These are phyloP conservation scores for Thera obeliscata DNA, from an alignment of 2,888 invertebrate species.

Conservation along the genomic window DNA sequence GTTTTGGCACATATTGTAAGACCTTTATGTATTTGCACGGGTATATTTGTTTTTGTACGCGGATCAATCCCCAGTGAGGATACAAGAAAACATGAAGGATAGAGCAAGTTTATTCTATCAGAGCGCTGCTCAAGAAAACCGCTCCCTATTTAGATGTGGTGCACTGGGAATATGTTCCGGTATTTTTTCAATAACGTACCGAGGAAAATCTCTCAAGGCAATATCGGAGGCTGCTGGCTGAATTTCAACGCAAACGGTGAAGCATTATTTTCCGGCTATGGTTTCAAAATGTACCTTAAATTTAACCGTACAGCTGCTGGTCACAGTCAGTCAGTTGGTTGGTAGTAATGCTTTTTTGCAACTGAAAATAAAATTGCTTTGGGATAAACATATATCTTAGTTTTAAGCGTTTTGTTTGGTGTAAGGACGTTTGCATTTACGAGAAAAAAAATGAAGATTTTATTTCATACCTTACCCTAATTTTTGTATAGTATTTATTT, in stretches of 20 bases:
- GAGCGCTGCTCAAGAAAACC: conserved; percentile 32
- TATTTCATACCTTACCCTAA: too few relatives aligned
- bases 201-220: conserved; percentile 1
- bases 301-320: not conserved
- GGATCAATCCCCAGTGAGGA: conserved; percentile 27
- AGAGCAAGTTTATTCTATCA: conserved; percentile 40
- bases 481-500: too few relatives aligned
- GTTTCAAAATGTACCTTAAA: not conserved
- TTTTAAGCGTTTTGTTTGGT: too few relatives aligned
- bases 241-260: not conserved
- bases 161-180: conserved; percentile 21
- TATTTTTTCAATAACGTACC: conserved; percentile 8
- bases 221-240: not conserved
- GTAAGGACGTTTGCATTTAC: too few relatives aligned
- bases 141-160: conserved; percentile 31
- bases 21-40: not conserved
- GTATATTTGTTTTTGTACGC: not conserved
- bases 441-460: too few relatives aligned
- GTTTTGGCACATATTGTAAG: too few relatives aligned
- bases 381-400: too few relatives aligned
- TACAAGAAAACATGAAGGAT: conserved; percentile 33
- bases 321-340: too few relatives aligned
- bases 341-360: too few relatives aligned
- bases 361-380: too few relatives aligned
- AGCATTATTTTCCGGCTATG: not conserved